Base-by-base conservation (phyloP, 1,140 invertebrate genomes). In the Helicoverpa zea region DNA sequence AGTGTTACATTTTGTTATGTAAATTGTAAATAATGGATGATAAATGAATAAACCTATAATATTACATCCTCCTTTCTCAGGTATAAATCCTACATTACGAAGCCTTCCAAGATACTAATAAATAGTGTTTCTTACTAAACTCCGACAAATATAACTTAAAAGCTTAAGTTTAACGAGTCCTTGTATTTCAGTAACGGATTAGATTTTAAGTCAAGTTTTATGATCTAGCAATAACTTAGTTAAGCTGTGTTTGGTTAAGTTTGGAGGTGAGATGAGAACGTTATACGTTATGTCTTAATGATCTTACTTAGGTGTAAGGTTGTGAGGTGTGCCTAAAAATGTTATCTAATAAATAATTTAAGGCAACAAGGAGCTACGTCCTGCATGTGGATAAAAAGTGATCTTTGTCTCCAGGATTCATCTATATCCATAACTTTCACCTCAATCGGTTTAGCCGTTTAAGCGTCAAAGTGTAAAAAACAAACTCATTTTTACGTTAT, bases 101-200 rank as follows among this genome's bases (percentile, higher is more conserved):
- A 29, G 18, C 23, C 58, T 3, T 14, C 16, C 16, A 12, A 61
- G 23, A 13, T 29, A 30, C 43, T 43, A 68, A 49, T 52, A 52
- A 54, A 5, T 54, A 29, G 52, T 52, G 52, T 72, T 30, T 54
- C 47, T 54, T 14, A 30, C 18, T 51, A n/a, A 29, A 52, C 13
- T n/a, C 30, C 13, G 3, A 14, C 43, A 16, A 64, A 64, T 35
- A 11, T 54, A 72, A 72, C 68, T 72, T 70, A 5, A 14, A n/a
- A 30, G 49, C 5, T 16, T 72, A 30, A 18, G 2, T 12, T 68
- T 23, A 70, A 72, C 12, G 64, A 54, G 13, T 16, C 49, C 13
- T 47, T 54, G 68, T 72, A 30, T 72, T 72, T 54, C 23, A 72
- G 18, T 23, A 54, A 63, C 29, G 68, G 68, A 54, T 72, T 72